Conservation (phyloP, 2,113 vertebrate genomes). For the Leuciscus idus region DNA sequence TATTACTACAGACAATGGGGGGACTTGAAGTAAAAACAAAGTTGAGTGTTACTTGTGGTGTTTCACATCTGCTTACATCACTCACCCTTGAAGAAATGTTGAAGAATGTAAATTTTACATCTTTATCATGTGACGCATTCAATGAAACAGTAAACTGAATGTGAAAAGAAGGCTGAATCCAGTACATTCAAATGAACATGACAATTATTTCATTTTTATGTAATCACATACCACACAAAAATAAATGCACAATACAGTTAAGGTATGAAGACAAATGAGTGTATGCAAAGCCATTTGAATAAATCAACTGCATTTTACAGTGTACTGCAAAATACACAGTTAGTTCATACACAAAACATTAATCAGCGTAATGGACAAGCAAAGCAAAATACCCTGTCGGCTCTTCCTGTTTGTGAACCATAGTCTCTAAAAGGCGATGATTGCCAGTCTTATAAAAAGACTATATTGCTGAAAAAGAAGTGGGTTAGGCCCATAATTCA, state of each 20-base stretch:
- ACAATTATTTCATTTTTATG: background rate
- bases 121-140: background rate
- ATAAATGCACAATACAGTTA: background rate
- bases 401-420: slow-evolving; percentile 4
- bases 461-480: slow-evolving; percentile 5
- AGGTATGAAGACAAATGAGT: background rate
- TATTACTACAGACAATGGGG: background rate
- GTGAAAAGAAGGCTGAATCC: background rate
- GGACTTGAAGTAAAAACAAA: background rate
- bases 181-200: background rate
- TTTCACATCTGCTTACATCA: background rate
- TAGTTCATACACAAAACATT: background rate
- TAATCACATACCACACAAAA: background rate
- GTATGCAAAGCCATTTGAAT: slow-evolving; percentile 1
- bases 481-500: slow-evolving; percentile 29
- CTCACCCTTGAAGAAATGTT: background rate
- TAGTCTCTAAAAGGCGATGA: background rate
- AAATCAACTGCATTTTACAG: background rate
- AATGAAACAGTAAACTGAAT: background rate
- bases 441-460: background rate
- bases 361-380: background rate
- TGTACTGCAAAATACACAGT: background rate
- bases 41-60: too few relatives aligned
- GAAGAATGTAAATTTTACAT: background rate
- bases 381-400: background rate